A percentile compares a stretch with the other conserved stretches of the same genome.
Conservation (phyloP, 92 coral and sea anemone genomes). For the Paramuricea clavata region DNA sequence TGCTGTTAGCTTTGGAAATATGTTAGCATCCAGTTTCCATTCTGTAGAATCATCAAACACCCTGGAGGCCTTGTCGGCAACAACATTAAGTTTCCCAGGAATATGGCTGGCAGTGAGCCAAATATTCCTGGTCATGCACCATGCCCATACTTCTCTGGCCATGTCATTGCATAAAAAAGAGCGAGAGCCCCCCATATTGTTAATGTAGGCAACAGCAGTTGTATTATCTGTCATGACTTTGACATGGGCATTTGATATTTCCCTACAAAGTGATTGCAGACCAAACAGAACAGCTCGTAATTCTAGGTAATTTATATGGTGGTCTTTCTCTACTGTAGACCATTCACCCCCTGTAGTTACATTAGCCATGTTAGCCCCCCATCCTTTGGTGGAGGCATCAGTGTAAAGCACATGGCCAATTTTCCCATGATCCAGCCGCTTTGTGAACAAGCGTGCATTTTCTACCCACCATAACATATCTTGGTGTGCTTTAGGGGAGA, state of each 20-base stretch:
- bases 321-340: conserved; percentile 46
- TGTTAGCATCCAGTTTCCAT: conserved; percentile 56
- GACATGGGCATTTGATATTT: not conserved
- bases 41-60: conserved; percentile 54
- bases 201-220: conserved; percentile 2
- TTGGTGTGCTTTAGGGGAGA: conserved; percentile 16
- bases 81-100: conserved; percentile 55
- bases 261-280: conserved; percentile 21
- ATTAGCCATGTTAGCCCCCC: conserved; percentile 54
- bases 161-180: not conserved
- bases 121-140: conserved; percentile 26
- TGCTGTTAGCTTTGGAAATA: conserved; percentile 34
- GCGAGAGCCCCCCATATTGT: conserved; percentile 2
- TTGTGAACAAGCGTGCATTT: not conserved
- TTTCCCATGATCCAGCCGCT: conserved; percentile 35
- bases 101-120: conserved; percentile 47
- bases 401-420: conserved; percentile 23
- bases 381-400: conserved; percentile 64
- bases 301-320: conserved; percentile 58
- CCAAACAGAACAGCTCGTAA: conserved; percentile 49
- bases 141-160: conserved; percentile 1
- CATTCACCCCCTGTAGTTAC: conserved; percentile 63
- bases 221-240: not conserved
- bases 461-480: conserved; percentile 37
- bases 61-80: conserved; percentile 64